phyloP scores from a whole-genome alignment of 2,113 vertebrate genomes.

The Leptodactylus fuscus region DNA sequence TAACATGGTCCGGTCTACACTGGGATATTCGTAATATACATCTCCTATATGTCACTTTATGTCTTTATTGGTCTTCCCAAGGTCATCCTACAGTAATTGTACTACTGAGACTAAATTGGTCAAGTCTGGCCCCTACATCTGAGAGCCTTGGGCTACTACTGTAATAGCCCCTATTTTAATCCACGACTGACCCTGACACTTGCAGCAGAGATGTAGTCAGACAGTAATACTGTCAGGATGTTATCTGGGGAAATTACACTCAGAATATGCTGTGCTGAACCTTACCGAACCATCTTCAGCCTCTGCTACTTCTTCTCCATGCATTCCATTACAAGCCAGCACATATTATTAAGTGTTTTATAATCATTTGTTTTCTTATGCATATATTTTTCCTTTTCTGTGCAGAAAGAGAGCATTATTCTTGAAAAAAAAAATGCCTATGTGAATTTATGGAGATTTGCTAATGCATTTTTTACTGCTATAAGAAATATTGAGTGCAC shows the following conservation, averaged over 20 bases:
- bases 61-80: background rate
- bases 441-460: slow-evolving; percentile 14
- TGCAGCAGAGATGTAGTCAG: background rate
- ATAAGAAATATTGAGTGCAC: background rate
- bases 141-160: background rate
- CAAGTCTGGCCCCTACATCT: background rate
- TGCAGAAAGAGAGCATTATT: slow-evolving; percentile 1
- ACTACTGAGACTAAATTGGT: background rate
- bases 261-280: background rate
- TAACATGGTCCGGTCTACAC: background rate
- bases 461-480: slow-evolving; percentile 30
- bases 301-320: background rate
- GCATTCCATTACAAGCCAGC: background rate
- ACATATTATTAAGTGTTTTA: background rate
- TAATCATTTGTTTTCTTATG: background rate
- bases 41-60: background rate
- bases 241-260: background rate
- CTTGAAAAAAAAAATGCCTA: background rate
- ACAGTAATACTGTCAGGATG: background rate
- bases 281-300: background rate
- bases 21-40: background rate
- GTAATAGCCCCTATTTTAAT: background rate
- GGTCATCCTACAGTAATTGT: background rate
- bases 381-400: background rate
- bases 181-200: background rate